Evolutionary conservation across 2,888 invertebrate species (phyloP), one percentile per base, ranked within the genome.

Genomic region (Malacosoma neustria): DNA sequence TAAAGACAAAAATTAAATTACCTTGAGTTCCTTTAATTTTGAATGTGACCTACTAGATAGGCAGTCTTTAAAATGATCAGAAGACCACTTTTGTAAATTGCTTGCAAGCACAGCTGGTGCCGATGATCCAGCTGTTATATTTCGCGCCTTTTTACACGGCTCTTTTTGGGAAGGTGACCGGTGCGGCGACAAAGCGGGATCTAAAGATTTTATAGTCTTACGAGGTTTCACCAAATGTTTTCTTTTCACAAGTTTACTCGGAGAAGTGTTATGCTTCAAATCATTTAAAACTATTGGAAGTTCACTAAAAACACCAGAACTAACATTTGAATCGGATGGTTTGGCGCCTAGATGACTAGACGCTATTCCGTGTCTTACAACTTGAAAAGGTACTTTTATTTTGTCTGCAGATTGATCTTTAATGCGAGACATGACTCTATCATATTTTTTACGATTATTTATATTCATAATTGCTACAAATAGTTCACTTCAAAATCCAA

Each of bases 381-480:
- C 75, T 37, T 49, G 52, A 32, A 71, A 65, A 49, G 47, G 64
- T 14, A 72, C 56, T 36, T 58, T 70, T 22, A 72, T 45, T 46
- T 54, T 69, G 14, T 48, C 46, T 14, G 50, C 51, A 22, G 67
- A 59, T 37, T 46, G 55, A 52, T 63, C 72, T 34, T 51, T 46
- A 2, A 81, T 66, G 32, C 81, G 75, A 15, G 84, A 54, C 82
- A 81, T 79, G 1, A 84, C 80, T 57, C 76, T 72, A 7, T 68
- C 68, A 43, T 81, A 81, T 41, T 53, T 69, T 13, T 56, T 65
- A 29, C 34, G 54, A 33, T 42, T 39, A 36, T 42, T 60, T 45
- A 43, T 57, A 35, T 37, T 44, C n/a, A n/a, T n/a, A n/a, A n/a
- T n/a, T n/a, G n/a, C n/a, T n/a, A n/a, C n/a, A n/a, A n/a, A n/a